Base-by-base conservation (phyloP, 2,797 vertebrate genomes). In the Okamejei kenojei region DNA sequence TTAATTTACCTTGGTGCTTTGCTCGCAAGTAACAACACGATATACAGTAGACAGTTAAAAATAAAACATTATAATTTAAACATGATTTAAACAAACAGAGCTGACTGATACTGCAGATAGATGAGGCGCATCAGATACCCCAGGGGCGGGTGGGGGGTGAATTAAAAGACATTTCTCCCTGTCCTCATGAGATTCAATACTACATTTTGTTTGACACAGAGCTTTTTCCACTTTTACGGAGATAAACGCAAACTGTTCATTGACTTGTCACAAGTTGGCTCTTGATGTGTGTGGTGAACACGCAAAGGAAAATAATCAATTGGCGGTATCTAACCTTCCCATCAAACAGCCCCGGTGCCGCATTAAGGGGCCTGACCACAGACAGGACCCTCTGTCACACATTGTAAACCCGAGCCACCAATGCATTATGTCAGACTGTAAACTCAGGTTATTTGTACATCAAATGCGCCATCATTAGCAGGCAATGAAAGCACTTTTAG, bases 401-500 rank as follows among this genome's bases (percentile, higher is more conserved):
- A n/a, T 68, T 68, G 61, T 88, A 68, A 88, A 88, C 63, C 21
- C 29, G 8, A 84, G 45, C n/a, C 7, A 63, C 82, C 17, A n/a
- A 86, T n/a, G 54, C 82, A 86, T 61, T n/a, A 86, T 86, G 54
- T n/a, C 0, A 10, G 61, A 63, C 61, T 68, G 32, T 88, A 68
- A 88, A 88, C n/a, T 88, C 63, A 88, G 84, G 61, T 7, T 9
- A 4, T 8, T 9, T 35, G 61, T 35, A 88, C 61, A 68, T 88
- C 63, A 88, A 88, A 68, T 68, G 84, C 84, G 68, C 84, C 84
- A 88, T 88, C 84, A 65, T 65, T 88, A 88, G 7, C n/a, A 35
- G 84, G 84, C 23, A 68, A 32, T 88, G 63, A 65, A 88, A 88
- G 84, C 9, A 63, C 65, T 88, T 68, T 88, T 88, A 88, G n/a